Evolutionary conservation across 35 echinoderm and acorn worm genomes (phyloP).

Genomic region (Acanthaster planci): DNA sequence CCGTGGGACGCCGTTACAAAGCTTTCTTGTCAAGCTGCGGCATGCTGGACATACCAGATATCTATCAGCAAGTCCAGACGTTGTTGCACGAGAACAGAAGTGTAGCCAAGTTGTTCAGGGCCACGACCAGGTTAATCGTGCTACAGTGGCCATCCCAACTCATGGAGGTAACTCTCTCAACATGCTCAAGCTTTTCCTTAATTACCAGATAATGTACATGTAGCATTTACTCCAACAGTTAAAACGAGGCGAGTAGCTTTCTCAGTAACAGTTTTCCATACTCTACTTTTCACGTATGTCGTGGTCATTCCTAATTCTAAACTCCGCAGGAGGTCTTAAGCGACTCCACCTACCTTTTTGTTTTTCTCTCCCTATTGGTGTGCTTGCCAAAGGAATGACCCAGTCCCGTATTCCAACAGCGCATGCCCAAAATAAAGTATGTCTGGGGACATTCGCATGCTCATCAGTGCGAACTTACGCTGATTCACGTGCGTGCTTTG

Average conservation of each 20-base stretch:
- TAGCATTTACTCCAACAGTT: background rate
- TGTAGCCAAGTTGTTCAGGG: background rate
- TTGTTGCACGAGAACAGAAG: slow-evolving; percentile 8
- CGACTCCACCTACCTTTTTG: too few relatives aligned
- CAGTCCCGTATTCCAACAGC: too few relatives aligned
- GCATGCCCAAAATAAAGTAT: too few relatives aligned
- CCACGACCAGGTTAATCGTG: slow-evolving; percentile 35
- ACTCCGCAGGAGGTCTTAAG: too few relatives aligned
- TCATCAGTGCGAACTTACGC: too few relatives aligned
- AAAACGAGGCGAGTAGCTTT: background rate
- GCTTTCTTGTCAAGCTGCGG: slow-evolving; percentile 51
- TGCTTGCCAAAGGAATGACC: too few relatives aligned
- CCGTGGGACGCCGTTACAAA: slow-evolving; percentile 40
- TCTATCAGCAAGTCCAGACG: slow-evolving; percentile 36
- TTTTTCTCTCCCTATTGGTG: too few relatives aligned
- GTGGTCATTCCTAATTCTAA: too few relatives aligned
- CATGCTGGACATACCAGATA: slow-evolving; percentile 68
- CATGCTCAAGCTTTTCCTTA: background rate
- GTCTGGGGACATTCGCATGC: too few relatives aligned
- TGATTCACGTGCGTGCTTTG: too few relatives aligned
- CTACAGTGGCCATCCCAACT: slow-evolving; percentile 48
- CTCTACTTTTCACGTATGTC: too few relatives aligned
- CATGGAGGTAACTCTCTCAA: slow-evolving; percentile 50
- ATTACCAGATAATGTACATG: background rate
- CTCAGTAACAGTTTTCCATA: too few relatives aligned